Conservation (phyloP, 2,113 vertebrate genomes). For the Oceanodroma tethys region DNA sequence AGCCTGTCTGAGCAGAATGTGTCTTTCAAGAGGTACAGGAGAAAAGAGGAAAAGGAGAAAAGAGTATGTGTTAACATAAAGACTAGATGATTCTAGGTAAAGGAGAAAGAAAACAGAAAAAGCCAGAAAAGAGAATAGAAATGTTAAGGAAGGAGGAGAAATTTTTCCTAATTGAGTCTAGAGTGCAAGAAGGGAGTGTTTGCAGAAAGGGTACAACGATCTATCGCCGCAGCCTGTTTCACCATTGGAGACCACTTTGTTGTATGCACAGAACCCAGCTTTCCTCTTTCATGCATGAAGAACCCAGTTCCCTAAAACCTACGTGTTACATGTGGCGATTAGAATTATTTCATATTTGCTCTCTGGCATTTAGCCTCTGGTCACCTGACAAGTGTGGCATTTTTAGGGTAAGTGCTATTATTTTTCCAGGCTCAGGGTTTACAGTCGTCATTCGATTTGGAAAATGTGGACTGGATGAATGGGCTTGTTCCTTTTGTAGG, state of each 20-base stretch:
- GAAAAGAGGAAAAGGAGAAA: neutral
- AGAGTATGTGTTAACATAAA: neutral
- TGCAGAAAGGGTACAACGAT: neutral
- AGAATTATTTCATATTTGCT: neutral
- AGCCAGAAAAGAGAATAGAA: neutral
- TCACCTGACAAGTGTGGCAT: conserved; percentile 46
- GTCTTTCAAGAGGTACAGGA: neutral
- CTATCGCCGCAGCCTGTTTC: neutral
- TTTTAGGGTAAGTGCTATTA: conserved; percentile 50
- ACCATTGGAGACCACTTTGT: neutral
- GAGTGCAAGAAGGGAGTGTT: neutral
- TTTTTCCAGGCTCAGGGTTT: conserved; percentile 68
- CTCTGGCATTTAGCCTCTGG: conserved; percentile 4
- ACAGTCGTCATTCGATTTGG: conserved; percentile 72
- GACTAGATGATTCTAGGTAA: neutral
- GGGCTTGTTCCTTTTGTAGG: conserved; percentile 78
- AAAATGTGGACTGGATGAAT: conserved; percentile 78
- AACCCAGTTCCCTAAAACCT: neutral
- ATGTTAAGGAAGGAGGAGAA: neutral
- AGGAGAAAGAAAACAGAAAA: neutral
- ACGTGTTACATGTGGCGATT: neutral
- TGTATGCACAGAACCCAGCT: neutral
- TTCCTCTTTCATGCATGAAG: neutral
- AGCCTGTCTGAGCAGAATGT: neutral
- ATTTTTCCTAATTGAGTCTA: neutral